Evolutionary conservation across 2,888 invertebrate species (phyloP), one percentile per base, ranked within the genome.

Genomic region (Syrista parreyssii): DNA sequence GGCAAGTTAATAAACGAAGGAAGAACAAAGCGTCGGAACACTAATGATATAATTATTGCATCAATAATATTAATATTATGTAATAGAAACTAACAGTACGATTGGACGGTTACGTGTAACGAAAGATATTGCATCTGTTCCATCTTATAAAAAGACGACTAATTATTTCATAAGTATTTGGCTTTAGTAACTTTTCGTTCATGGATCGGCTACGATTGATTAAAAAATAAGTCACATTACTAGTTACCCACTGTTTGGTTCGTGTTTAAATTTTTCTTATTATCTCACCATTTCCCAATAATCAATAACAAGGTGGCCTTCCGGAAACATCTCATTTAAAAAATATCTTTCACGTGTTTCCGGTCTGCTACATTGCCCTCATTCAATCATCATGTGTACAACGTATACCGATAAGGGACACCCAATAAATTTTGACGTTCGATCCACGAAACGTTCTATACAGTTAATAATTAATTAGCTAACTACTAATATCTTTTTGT

Each of bases 71-170:
- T 15, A 33, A 33, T 81, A 9, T 55, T 55, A 55, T 9, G 23
- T 55, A 55, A 55, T 55, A 55, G 55, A 55, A 2, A 55, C 6
- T 55, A 55, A 55, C 55, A 55, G 23, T 55, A 73, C 75, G 79
- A 80, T 71, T 85, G 85, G 85, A 85, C 85, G 85, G 85, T 82
- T 82, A 78, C 75, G 74, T 73, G 34, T 84, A 85, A 85, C 80
- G 75, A 81, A 85, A 82, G 68, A 80, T 75, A 78, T 78, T 78
- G 76, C 77, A 75, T 82, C 78, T 76, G 55, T 79, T 77, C 72
- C 74, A 33, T 78, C 74, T 85, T 83, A 85, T 78, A 84, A 84
- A 55, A 85, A 85, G 31, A 32, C 68, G 73, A 79, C 23, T 74
- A 71, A 71, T 81, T 84, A 84, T 35, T 34, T 80, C 78, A 68